Base-by-base conservation (phyloP, 2,113 vertebrate genomes). In the Dromiciops gliroides region DNA sequence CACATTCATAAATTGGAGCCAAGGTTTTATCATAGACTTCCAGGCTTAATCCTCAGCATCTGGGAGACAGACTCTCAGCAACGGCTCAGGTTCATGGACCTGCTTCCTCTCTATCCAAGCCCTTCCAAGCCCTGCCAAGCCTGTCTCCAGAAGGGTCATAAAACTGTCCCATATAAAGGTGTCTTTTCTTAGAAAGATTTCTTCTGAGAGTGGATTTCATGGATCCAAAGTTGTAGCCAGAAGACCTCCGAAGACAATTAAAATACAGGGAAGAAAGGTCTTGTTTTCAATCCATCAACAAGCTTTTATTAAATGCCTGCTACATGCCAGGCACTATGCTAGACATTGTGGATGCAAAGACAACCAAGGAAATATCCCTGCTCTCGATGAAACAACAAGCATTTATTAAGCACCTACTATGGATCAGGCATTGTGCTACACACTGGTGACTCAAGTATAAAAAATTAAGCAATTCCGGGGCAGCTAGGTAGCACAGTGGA, bases 21-120 rank as follows among this genome's bases (percentile, higher is more conserved):
- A 95, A 89, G 25, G 50, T 44, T 93, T 93, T 93, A 91, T 92
- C 9, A 90, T 16, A 90, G 50, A 48, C 48, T 50, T 50, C 89
- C 50, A 91, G 83, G 93, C 67, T 16, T 23, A 93, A 31, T 89
- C 50, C 53, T 50, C 92, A 44, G 37, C n/a, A 44, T 83, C 67
- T 83, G 44, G 67, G 44, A 83, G 67, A 8, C 67, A 83, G 67
- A 44, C 47, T 50, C 53, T 91, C 48, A 94, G 83, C 47, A 9
- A 89, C 67, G 91, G n/a, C 51, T 96, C 50, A 95, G 91, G 52
- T 48, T 8, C 67, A 83, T n/a, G 12, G 60, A 75, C 37, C 60
- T 75, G 37, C 60, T 75, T 75, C 60, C 60, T 75, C 60, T 19
- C 60, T n/a, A 16, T 44, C 67, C n/a, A 44, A n/a, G 14, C 37